Percentiles rank a stretch among this genome's conserved stretches.
These are phyloP conservation scores for Pipistrellus nathusii DNA, from an alignment of 2,797 vertebrate genomes.

Conservation along the genomic window DNA sequence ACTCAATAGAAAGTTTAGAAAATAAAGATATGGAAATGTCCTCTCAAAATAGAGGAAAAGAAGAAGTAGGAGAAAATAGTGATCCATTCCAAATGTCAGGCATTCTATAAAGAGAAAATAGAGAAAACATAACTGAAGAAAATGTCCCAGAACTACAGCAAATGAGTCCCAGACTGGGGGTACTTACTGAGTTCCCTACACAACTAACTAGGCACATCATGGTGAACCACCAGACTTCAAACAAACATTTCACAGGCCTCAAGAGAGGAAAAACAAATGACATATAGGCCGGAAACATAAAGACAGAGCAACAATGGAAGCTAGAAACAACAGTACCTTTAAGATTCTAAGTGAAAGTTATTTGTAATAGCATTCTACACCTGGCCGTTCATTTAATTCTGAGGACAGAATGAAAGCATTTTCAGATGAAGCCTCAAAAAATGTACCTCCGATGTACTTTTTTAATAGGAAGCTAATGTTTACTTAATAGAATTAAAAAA, in stretches of 20 bases:
- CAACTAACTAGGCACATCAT: not conserved
- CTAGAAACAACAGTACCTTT: not conserved
- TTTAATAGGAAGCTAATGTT: constrained; percentile 36
- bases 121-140: constrained; percentile 1
- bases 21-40: constrained; percentile 5
- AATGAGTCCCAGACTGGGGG: not conserved
- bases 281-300: not conserved
- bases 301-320: not conserved
- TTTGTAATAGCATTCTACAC: not conserved
- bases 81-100: not conserved
- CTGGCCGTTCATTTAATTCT: not conserved
- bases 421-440: constrained; percentile 4
- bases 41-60: not conserved
- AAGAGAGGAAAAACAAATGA: not conserved
- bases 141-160: not conserved
- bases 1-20: not conserved
- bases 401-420: not conserved
- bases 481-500: not conserved
- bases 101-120: not conserved
- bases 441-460: not conserved
- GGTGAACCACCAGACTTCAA: not conserved
- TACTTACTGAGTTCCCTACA: not conserved
- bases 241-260: not conserved
- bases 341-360: constrained; percentile 31
- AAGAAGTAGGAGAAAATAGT: not conserved